Evolutionary conservation across 53 echinoderm and acorn worm species (phyloP), one percentile per base, ranked within the genome.

Genomic region (Paracentrotus lividus): DNA sequence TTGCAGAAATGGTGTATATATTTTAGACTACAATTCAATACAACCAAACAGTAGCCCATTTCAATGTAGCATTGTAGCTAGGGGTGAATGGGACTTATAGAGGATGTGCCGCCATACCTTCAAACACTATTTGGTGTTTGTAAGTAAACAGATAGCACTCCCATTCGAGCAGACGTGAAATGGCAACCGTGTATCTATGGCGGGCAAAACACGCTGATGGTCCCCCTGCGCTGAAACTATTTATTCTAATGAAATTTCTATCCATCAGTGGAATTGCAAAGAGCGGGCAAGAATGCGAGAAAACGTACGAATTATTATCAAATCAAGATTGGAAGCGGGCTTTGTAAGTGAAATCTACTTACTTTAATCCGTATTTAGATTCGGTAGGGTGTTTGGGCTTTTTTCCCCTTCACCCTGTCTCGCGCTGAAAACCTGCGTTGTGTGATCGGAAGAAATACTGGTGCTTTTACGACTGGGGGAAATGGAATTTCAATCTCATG

Each of bases 291-390:
- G 72, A 55, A 88, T 54, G 57, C 57, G 18, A 88, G 33, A 88
- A 57, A 88, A 88, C 88, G 88, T 88, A 38, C 57, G 57, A 88
- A 88, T 88, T 56, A 88, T 88, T 53, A 88, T 88, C 88, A 88
- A 88, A 88, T 88, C 56, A 53, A 88, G 56, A 88, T 57, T 9
- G 88, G 88, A 36, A 55, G 88, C 88, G 57, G 88, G 38, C 32
- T 57, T 36, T 88, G 88, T 88, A 88, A 88, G 88, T 88, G 88
- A 55, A 88, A 88, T 55, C 88, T 88, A 88, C 88, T 88, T 88
- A 88, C 88, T 88, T 88, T 88, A 88, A 88, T 53, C 88, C 88
- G 24, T 57, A 38, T 56, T 53, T 85, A 85, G 85, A 85, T 51
- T 23, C 49, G 51, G 44, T 3, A 51, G 47, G 85, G 47, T 85